Evolutionary conservation across 2,888 invertebrate species (phyloP), one percentile per base, ranked within the genome.

Genomic region (Cryptophagus acutangulus): DNA sequence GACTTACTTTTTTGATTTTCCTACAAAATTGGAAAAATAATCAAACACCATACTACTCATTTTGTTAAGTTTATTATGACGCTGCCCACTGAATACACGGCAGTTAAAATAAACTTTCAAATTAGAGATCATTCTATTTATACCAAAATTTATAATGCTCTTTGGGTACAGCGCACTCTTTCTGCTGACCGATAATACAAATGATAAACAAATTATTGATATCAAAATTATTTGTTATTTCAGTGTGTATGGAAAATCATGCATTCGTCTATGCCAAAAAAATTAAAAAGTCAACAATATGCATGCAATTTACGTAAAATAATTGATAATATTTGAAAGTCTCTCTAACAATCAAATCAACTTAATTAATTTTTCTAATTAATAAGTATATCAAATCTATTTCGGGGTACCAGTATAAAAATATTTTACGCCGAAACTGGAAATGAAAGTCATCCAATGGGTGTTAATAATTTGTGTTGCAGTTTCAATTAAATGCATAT

Each of bases 71-170:
- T 20, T 20, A 20, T 20, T 20, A 9, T 20, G 9, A 20, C 9
- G 5, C 9, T 20, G 9, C 20, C 20, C 5, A 20, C 16, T 15
- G 15, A 12, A 17, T 15, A 33, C 33, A 9, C 15, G 13, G 16
- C 13, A 9, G 20, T 35, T 9, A 35, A 36, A 13, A 14, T 20
- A 36, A 26, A 41, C 17, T 36, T 38, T 46, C n/a, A 20, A 38
- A 17, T 41, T 43, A n/a, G 13, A 10, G 10, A 36, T 17, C 41
- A 38, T 42, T 28, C 20, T 41, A 43, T 43, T 43, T 43, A 43
- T 43, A 43, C 35, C 30, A 36, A 34, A 30, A 14, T 33, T 33
- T 8, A 10, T 33, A 5, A 35, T 17, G 5, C 3, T 20, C 13
- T n/a, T n/a, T n/a, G n/a, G n/a, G n/a, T n/a, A n/a, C n/a, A n/a